Conservation (phyloP, 2,888 invertebrate species). For the Cryptocephalus primarius region DNA sequence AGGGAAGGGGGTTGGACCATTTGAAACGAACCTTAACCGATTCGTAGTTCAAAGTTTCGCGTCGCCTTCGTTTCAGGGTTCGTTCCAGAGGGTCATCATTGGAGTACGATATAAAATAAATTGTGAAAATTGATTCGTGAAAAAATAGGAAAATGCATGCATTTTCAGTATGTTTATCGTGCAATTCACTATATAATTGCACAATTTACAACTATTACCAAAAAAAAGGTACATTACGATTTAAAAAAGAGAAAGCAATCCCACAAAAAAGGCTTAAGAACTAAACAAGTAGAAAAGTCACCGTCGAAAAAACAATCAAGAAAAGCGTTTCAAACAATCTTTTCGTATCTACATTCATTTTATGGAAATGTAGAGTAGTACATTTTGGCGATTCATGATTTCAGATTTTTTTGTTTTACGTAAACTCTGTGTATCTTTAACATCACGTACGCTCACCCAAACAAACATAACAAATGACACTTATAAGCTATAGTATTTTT, state of each 20-base stretch:
- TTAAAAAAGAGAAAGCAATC: slow-evolving; percentile 7
- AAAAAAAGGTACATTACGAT: slow-evolving; percentile 14
- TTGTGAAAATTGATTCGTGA: neutral
- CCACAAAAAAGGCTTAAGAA: no score
- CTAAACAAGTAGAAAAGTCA: slow-evolving; percentile 11
- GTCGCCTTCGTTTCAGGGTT: no score
- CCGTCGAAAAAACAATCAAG: slow-evolving; percentile 5
- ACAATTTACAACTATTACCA: slow-evolving; percentile 8
- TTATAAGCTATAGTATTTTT: slow-evolving; percentile 18
- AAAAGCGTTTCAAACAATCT: neutral
- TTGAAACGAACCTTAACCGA: no score
- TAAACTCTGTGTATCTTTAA: slow-evolving; percentile 10
- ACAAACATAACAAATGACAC: slow-evolving; percentile 26
- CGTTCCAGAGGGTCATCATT: no score
- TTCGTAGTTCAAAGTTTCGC: no score
- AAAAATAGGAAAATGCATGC: slow-evolving; percentile 9
- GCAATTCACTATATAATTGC: slow-evolving; percentile 11
- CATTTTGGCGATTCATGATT: no score
- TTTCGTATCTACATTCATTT: slow-evolving; percentile 1
- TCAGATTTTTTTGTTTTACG: slow-evolving; percentile 4
- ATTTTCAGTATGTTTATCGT: slow-evolving; percentile 9
- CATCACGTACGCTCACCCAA: slow-evolving; percentile 10
- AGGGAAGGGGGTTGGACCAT: no score
- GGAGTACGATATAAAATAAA: no score
- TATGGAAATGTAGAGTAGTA: slow-evolving; percentile 1